Evolutionary conservation across 2,113 vertebrate genomes (phyloP).

Genomic region (Ailuropoda melanoleuca): DNA sequence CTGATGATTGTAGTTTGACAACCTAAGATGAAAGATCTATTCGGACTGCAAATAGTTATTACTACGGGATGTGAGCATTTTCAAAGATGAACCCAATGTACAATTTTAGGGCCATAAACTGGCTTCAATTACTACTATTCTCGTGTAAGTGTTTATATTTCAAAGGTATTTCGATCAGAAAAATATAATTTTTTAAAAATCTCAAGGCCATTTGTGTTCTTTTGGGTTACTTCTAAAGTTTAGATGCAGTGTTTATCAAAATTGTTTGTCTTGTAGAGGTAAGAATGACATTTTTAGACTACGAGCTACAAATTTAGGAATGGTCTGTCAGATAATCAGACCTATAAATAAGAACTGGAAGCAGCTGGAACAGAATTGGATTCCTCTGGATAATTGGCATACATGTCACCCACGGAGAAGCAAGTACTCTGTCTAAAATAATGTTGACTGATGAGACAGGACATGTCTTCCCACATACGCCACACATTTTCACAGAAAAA

Average conservation of each 20-base stretch:
- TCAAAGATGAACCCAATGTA: not conserved
- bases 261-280: conserved; percentile 53
- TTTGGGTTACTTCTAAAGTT: conserved; percentile 13
- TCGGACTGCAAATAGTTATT: not conserved
- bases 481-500: not conserved
- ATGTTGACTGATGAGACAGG: conserved; percentile 40
- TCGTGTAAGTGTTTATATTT: conserved; percentile 41
- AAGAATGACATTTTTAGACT: conserved; percentile 59
- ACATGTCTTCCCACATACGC: not conserved
- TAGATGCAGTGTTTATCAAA: conserved; percentile 64
- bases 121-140: not conserved
- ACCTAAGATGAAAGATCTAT: conserved; percentile 20
- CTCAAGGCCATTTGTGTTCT: not conserved
- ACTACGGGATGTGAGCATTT: not conserved
- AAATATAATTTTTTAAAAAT: conserved; percentile 21
- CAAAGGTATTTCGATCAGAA: conserved; percentile 43
- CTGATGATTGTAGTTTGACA: not conserved
- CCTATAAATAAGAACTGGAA: conserved; percentile 44
- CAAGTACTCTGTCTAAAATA: conserved; percentile 37
- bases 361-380: conserved; percentile 56
- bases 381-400: conserved; percentile 58
- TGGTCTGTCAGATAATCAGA: conserved; percentile 42
- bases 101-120: conserved; percentile 17
- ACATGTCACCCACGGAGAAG: conserved; percentile 22
- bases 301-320: conserved; percentile 41